phyloP scores from a whole-genome alignment of 2,888 invertebrate species.

The Ectemnius continuus region DNA sequence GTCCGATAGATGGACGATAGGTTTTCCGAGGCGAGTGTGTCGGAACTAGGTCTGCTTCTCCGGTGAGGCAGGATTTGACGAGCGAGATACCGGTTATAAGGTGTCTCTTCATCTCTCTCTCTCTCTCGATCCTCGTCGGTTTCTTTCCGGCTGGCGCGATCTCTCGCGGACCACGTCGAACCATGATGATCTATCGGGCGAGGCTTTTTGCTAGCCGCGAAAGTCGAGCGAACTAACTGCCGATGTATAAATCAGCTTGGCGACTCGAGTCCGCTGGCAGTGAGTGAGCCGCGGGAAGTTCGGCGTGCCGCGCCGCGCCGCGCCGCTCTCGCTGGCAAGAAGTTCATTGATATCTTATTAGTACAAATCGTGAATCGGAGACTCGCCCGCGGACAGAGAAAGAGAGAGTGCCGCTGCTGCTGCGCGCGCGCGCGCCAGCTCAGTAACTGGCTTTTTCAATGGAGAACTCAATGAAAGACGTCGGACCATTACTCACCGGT shows the following conservation, averaged over 20 bases:
- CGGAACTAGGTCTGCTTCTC: too few species aligned
- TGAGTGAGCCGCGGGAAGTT: neutral
- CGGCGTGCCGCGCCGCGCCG: neutral
- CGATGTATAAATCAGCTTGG: slow-evolving; percentile 17
- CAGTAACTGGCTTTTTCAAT: neutral
- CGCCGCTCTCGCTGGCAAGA: neutral
- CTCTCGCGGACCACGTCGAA: too few species aligned
- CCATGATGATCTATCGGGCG: too few species aligned
- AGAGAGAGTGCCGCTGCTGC: slow-evolving; percentile 31
- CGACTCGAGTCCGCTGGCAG: neutral
- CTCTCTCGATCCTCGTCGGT: too few species aligned
- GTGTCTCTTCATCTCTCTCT: too few species aligned
- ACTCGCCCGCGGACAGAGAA: slow-evolving; percentile 21
- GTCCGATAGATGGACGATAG: too few species aligned
- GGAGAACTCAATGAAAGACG: slow-evolving; percentile 5
- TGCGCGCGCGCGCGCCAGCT: slow-evolving; percentile 1
- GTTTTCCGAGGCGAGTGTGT: too few species aligned
- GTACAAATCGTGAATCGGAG: slow-evolving; percentile 13
- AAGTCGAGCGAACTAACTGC: neutral
- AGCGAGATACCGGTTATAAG: too few species aligned
- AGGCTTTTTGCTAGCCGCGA: too few species aligned
- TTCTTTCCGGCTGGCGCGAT: too few species aligned
- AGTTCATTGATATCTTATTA: slow-evolving; percentile 30
- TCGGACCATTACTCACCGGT: too few species aligned
- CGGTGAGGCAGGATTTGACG: too few species aligned